phyloP scores from a whole-genome alignment of 2,113 vertebrate genomes.

The Podocnemis expansa region DNA sequence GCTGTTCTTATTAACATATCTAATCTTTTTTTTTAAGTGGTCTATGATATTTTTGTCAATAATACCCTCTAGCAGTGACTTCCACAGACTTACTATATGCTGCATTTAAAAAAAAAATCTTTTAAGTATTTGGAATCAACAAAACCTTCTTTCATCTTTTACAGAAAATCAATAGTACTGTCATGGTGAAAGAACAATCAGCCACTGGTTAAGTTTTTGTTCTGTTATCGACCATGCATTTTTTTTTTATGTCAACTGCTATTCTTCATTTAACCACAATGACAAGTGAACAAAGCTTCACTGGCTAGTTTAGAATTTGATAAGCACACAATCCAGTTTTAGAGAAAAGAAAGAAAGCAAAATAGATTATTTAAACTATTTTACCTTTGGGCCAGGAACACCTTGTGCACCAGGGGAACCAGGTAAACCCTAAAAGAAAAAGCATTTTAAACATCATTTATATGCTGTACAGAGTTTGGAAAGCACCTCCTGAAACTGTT shows the following conservation, averaged over 20 bases:
- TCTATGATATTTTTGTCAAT: background rate
- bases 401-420: slow-evolving; percentile 90
- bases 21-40: background rate
- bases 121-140: background rate
- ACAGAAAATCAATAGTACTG: background rate
- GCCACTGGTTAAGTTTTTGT: background rate
- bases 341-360: background rate
- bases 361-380: background rate
- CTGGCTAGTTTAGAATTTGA: background rate
- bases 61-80: background rate
- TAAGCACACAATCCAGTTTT: background rate
- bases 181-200: background rate
- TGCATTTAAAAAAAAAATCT: background rate
- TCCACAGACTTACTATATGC: background rate
- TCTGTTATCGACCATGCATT: background rate
- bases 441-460: background rate
- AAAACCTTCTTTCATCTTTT: background rate
- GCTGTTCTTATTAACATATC: background rate
- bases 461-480: background rate
- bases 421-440: slow-evolving; percentile 87
- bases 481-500: background rate
- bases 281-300: background rate
- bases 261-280: background rate
- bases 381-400: slow-evolving; percentile 88
- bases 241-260: background rate